Base-by-base conservation (phyloP, 2,888 invertebrate genomes). In the Dryobota labecula region DNA sequence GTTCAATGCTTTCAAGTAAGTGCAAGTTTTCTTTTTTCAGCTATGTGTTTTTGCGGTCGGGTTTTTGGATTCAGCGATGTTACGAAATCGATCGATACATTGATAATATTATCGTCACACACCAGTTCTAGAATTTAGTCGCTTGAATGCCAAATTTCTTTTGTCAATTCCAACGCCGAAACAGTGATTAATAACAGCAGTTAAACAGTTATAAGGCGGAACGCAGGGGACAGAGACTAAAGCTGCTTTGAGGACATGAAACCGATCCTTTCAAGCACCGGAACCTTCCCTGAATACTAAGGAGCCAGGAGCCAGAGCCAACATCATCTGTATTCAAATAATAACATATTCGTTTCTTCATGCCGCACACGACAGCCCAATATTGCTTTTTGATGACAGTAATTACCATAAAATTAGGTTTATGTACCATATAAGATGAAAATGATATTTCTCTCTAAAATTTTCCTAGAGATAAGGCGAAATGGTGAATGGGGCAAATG, bases 321-420 rank as follows among this genome's bases (percentile, higher is more conserved):
- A 74, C 83, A 71, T 84, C 82, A 87, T 88, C 82, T 83, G 84
- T 88, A 88, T 88, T 88, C 88, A 86, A 88, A 88, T 88, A 88
- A 88, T 88, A 86, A 84, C 88, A 86, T 80, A 83, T 88, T 83
- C 80, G 87, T 78, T 83, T 82, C 81, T 78, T 71, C 78, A 78
- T 79, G 87, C 83, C 80, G 69, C 79, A 76, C 83, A 85, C 84
- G 87, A 85, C 84, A 86, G 67, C 71, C 78, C 69, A 71, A 86
- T 85, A 88, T 88, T 86, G 89, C 89, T 84, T 86, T 88, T 87
- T 88, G 88, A 88, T 88, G 87, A 87, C 80, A 83, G 86, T 84
- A 84, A 88, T 84, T 86, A 83, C 83, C 87, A 83, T 86, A 83
- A 87, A 86, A 81, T 86, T 86, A 82, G 75, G 74, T 80, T 86